These are phyloP conservation scores for Mormoops blainvillei DNA, from an alignment of 2,113 vertebrate genomes.

Conservation along the genomic window DNA sequence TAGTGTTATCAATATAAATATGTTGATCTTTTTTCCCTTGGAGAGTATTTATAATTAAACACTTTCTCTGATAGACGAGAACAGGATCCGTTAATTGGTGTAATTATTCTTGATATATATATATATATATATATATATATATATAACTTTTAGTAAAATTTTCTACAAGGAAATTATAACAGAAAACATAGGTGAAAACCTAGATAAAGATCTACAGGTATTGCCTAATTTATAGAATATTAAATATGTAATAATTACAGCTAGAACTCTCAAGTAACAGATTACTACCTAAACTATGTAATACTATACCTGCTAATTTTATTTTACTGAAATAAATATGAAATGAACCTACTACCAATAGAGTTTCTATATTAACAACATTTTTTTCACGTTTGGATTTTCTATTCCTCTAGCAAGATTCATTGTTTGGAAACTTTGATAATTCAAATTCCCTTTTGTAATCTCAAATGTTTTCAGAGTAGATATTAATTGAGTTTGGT, in stretches of 20 bases:
- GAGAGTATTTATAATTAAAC: not conserved
- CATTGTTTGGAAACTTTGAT: not conserved
- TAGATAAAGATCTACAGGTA: not conserved
- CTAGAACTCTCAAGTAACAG: not conserved
- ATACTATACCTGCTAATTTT: not conserved
- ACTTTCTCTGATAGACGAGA: not conserved
- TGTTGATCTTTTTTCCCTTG: not conserved
- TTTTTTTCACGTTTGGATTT: not conserved
- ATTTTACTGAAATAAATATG: conserved; percentile 1
- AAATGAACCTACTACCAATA: not conserved
- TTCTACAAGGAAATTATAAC: not conserved
- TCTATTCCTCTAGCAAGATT: not conserved
- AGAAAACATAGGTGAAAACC: not conserved
- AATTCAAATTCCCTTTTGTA: not conserved
- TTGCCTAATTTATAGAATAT: not conserved
- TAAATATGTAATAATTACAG: not conserved
- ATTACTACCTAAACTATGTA: not conserved
- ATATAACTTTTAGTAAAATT: not conserved
- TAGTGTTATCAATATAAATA: not conserved
- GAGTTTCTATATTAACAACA: not conserved
- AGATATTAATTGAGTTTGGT: conserved; percentile 2
- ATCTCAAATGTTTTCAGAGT: conserved; percentile 21
- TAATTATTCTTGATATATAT: not conserved
- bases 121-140: not conserved
- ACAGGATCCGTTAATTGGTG: not conserved